These are phyloP conservation scores for Cylas formicarius DNA, from an alignment of 1,140 invertebrate genomes.

Conservation along the genomic window DNA sequence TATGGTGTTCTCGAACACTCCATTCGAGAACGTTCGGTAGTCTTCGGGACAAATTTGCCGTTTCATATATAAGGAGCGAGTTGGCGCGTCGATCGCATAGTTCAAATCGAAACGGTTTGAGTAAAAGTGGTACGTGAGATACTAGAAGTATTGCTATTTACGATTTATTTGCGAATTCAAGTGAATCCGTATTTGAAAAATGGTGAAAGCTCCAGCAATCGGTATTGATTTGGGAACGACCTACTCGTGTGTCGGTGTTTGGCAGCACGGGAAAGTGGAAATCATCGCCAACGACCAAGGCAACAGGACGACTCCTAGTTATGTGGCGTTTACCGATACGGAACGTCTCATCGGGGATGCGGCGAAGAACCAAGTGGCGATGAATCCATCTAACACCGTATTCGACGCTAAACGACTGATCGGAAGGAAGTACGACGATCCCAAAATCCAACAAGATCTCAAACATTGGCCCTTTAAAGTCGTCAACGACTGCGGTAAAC, in stretches of 20 bases:
- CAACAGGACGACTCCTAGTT: conserved; percentile 84
- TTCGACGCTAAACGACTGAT: conserved; percentile 55
- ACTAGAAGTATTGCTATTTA: too few relatives aligned
- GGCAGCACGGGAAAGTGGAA: conserved; percentile 81
- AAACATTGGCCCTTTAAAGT: conserved; percentile 48
- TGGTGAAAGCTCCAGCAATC: conserved; percentile 46
- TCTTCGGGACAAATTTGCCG: conserved; percentile 8
- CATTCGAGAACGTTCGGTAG: conserved; percentile 15
- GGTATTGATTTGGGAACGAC: conserved; percentile 75
- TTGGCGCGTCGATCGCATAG: conserved; percentile 12
- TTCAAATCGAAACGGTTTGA: too few relatives aligned
- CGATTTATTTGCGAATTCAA: too few relatives aligned
- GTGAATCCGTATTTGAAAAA: too few relatives aligned
- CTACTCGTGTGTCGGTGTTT: conserved; percentile 77
- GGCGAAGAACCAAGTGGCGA: conserved; percentile 55
- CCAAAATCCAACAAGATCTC: conserved; percentile 46
- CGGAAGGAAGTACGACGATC: conserved; percentile 46
- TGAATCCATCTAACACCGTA: conserved; percentile 82
- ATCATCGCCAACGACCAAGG: conserved; percentile 94
- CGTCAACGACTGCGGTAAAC: conserved; percentile 41
- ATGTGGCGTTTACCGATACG: conserved; percentile 80
- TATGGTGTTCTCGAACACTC: background rate
- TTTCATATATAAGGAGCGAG: conserved; percentile 15
- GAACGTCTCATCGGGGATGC: conserved; percentile 63
- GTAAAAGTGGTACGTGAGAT: too few relatives aligned